These are phyloP conservation scores for Diachasma alloeum DNA, from an alignment of 1,140 invertebrate genomes.

Conservation along the genomic window DNA sequence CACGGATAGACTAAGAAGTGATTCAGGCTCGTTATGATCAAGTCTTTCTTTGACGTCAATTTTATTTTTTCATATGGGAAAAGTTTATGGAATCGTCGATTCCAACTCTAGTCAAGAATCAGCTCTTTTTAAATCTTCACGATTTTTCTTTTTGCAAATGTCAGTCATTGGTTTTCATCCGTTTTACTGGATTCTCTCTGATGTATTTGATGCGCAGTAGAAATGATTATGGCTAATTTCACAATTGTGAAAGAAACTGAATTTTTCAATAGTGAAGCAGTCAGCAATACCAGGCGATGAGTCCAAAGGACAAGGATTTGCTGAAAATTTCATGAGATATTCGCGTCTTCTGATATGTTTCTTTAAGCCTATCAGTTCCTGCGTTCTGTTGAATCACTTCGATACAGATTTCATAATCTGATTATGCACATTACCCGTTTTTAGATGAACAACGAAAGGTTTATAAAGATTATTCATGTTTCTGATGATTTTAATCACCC, in stretches of 20 bases:
- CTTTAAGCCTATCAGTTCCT: too few species aligned
- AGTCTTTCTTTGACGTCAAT: neutral
- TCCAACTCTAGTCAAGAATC: slow-evolving; percentile 53
- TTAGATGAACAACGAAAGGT: neutral
- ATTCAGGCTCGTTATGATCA: neutral
- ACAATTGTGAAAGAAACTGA: neutral
- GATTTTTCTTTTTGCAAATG: neutral
- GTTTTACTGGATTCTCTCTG: neutral
- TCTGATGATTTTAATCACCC: neutral
- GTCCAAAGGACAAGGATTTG: too few species aligned
- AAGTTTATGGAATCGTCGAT: slow-evolving; percentile 21
- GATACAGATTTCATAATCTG: neutral
- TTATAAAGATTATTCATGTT: neutral
- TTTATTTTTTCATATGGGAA: neutral
- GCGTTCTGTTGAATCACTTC: too few species aligned
- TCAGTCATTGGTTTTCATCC: neutral
- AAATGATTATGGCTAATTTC: neutral
- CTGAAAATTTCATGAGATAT: too few species aligned
- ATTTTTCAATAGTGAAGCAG: too few species aligned
- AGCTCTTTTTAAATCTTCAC: slow-evolving; percentile 20
- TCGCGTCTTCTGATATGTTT: too few species aligned
- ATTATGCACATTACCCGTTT: neutral
- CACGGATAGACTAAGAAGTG: neutral
- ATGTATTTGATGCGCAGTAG: neutral
- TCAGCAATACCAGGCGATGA: too few species aligned